These are phyloP conservation scores for Neoniphon sammara DNA, from an alignment of 2,797 vertebrate species.

Conservation along the genomic window DNA sequence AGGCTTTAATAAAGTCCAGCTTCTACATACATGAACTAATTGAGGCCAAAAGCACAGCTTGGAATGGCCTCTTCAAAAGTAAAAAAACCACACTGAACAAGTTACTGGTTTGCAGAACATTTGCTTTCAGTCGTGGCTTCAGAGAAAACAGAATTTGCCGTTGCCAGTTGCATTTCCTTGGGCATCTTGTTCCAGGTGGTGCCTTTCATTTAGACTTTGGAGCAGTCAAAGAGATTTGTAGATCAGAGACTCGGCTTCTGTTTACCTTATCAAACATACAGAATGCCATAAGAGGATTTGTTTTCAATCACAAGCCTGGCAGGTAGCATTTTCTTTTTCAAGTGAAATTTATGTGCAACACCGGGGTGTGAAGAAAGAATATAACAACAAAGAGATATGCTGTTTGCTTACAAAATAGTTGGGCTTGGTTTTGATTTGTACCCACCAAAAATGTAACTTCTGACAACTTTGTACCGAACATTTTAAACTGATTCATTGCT, in stretches of 20 bases:
- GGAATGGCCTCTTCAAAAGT: not conserved
- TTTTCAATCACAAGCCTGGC: conserved; percentile 12
- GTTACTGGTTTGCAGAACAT: too few species aligned
- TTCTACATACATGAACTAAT: too few species aligned
- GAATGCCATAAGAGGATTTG: not conserved
- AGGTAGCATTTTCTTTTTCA: conserved; percentile 28
- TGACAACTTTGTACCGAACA: not conserved
- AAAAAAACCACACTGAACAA: too few species aligned
- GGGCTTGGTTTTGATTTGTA: not conserved
- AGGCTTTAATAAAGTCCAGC: too few species aligned
- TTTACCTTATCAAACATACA: conserved; percentile 36
- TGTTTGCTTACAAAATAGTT: not conserved
- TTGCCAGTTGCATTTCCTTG: conserved; percentile 23
- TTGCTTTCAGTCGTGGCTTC: conserved; percentile 20
- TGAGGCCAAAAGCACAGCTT: not conserved
- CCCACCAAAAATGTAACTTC: not conserved
- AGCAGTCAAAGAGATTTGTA: conserved; percentile 4
- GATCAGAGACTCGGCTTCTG: conserved; percentile 39
- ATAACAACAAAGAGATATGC: not conserved
- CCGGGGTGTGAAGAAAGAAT: not conserved
- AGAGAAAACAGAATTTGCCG: conserved; percentile 14
- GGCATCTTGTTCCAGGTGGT: conserved; percentile 18
- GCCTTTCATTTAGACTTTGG: conserved; percentile 34
- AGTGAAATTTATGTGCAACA: conserved; percentile 18
- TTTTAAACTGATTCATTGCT: conserved; percentile 43